phyloP scores from a whole-genome alignment of 2,888 invertebrate species.

The Acronicta leporina region DNA sequence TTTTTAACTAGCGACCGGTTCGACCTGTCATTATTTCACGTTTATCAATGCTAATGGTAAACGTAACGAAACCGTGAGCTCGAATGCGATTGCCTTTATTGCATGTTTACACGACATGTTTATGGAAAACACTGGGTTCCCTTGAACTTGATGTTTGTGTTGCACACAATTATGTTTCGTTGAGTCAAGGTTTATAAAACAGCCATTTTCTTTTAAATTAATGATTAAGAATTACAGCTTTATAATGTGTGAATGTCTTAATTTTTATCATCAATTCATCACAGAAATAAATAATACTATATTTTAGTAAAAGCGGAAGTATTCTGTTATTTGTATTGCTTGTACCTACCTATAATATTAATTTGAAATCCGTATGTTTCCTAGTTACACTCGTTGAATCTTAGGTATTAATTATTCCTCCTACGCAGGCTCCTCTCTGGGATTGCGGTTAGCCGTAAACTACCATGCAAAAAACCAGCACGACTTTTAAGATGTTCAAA shows the following conservation, averaged over 20 bases:
- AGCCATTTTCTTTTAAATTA: slow-evolving; percentile 15
- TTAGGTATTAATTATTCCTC: no score
- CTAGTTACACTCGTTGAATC: no score
- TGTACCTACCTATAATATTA: no score
- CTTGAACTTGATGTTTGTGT: slow-evolving; percentile 56
- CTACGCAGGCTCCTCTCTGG: no score
- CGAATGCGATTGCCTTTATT: slow-evolving; percentile 61
- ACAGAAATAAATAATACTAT: no score
- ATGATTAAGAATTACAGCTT: slow-evolving; percentile 18
- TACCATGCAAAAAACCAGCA: no score
- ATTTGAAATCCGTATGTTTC: no score
- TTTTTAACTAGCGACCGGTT: slow-evolving; percentile 75
- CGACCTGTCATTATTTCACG: slow-evolving; percentile 69
- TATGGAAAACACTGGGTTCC: slow-evolving; percentile 58
- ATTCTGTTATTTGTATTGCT: no score
- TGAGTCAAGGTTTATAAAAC: slow-evolving; percentile 33
- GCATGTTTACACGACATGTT: slow-evolving; percentile 70
- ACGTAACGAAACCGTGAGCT: slow-evolving; percentile 51
- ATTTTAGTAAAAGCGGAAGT: no score
- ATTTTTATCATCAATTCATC: no score
- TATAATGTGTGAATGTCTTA: background rate
- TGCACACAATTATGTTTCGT: slow-evolving; percentile 36
- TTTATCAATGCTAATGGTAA: slow-evolving; percentile 69
- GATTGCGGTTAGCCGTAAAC: no score
- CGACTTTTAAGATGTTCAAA: no score